Percentiles rank a stretch among this genome's conserved stretches.
phyloP scores from a whole-genome alignment of 2,797 vertebrate genomes.

The Trichosurus vulpecula region DNA sequence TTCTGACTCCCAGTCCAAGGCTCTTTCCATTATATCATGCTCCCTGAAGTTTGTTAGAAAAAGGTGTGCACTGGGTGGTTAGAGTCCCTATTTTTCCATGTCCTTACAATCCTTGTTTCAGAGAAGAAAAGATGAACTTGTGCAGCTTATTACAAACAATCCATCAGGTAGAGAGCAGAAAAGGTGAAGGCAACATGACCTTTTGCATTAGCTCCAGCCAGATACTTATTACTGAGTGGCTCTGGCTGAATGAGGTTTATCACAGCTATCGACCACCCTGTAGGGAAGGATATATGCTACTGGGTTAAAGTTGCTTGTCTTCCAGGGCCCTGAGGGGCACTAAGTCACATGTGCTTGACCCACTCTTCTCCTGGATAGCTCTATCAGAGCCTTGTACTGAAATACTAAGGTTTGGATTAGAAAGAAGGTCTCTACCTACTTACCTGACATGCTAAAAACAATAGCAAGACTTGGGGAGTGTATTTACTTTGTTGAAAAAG shows the following conservation, averaged over 20 bases:
- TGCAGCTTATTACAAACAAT: constrained; percentile 70
- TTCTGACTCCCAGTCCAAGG: neutral
- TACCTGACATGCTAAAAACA: neutral
- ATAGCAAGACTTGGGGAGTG: neutral
- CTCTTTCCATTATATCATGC: constrained; percentile 23
- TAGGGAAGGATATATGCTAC: constrained; percentile 69
- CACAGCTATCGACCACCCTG: constrained; percentile 67
- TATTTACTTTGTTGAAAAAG: neutral
- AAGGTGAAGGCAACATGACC: constrained; percentile 12
- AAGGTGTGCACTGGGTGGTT: constrained; percentile 12
- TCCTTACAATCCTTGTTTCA: constrained; percentile 67
- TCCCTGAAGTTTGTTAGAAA: constrained; percentile 67
- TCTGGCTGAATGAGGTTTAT: constrained; percentile 67
- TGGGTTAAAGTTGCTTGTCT: constrained; percentile 76
- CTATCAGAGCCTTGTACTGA: constrained; percentile 10
- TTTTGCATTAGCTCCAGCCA: constrained; percentile 64
- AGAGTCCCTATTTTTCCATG: constrained; percentile 70
- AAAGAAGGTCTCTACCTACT: neutral
- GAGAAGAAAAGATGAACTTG: constrained; percentile 59
- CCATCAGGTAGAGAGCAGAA: constrained; percentile 47
- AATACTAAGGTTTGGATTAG: neutral
- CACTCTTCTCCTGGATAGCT: constrained; percentile 6
- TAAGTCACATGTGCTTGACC: constrained; percentile 10
- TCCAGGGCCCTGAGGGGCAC: neutral
- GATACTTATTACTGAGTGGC: constrained; percentile 60